A percentile compares a stretch with the other conserved stretches of the same genome.
These are phyloP conservation scores for Epinotia nisella DNA, from an alignment of 2,888 invertebrate species.

Conservation along the genomic window DNA sequence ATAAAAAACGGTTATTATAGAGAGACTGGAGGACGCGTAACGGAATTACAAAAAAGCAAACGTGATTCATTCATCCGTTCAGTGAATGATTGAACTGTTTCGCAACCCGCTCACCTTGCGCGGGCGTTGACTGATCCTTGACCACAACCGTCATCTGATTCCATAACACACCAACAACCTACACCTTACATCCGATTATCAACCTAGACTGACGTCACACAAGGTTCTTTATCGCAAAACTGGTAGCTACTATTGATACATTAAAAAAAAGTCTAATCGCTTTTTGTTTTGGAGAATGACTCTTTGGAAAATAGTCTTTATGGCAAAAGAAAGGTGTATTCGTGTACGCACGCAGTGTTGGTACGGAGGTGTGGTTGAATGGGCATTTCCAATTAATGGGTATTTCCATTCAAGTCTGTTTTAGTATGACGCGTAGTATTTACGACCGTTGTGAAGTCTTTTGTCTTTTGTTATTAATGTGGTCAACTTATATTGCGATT, in stretches of 20 bases:
- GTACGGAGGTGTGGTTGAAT: background rate
- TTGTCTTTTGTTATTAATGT: conserved; percentile 7
- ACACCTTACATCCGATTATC: background rate
- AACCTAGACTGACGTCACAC: background rate
- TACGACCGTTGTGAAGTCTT: conserved; percentile 1
- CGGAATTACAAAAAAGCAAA: conserved; percentile 24
- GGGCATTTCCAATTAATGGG: conserved; percentile 19
- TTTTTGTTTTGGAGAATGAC: background rate
- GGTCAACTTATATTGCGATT: background rate
- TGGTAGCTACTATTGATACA: background rate
- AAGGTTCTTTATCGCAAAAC: background rate
- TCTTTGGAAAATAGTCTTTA: conserved; percentile 2
- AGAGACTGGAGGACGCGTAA: background rate
- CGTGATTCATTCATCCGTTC: conserved; percentile 33
- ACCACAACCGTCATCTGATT: conserved; percentile 12
- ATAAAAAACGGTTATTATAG: background rate
- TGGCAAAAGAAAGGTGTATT: background rate
- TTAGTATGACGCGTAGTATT: conserved; percentile 2
- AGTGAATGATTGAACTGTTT: conserved; percentile 38
- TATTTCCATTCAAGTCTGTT: conserved; percentile 10
- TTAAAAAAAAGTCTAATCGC: background rate
- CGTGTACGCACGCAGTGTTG: background rate
- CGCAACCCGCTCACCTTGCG: conserved; percentile 41
- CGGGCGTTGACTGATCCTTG: conserved; percentile 33
- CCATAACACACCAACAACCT: conserved; percentile 1